A percentile compares a stretch with the other conserved stretches of the same genome.
phyloP scores from a whole-genome alignment of 2,888 invertebrate genomes.

The Lathronympha strigana region DNA sequence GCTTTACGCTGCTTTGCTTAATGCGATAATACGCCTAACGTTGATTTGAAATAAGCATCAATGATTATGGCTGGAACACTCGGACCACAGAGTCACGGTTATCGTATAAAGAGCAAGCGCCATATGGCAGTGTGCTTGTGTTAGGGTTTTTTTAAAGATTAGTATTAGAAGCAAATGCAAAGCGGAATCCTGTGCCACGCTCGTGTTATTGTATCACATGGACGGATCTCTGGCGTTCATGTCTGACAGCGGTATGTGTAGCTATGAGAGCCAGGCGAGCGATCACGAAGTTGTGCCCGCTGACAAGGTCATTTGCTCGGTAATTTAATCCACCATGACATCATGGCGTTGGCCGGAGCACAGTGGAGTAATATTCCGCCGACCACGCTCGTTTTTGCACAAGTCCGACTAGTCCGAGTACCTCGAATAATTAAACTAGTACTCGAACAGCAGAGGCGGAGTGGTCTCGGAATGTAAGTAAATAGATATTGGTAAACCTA shows the following conservation, averaged over 20 bases:
- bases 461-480: constrained; percentile 13
- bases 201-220: not conserved
- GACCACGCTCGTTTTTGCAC: constrained; percentile 67
- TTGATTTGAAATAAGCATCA: too few relatives aligned
- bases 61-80: too few relatives aligned
- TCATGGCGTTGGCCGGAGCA: constrained; percentile 65
- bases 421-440: constrained; percentile 46
- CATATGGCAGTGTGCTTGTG: too few relatives aligned
- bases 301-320: constrained; percentile 73
- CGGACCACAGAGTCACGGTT: too few relatives aligned
- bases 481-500: not conserved
- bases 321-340: constrained; percentile 81
- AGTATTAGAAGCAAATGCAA: too few relatives aligned
- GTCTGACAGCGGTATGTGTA: not conserved
- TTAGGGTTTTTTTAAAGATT: too few relatives aligned
- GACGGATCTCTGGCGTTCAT: not conserved
- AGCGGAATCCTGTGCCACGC: not conserved
- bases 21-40: too few relatives aligned
- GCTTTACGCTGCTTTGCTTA: too few relatives aligned
- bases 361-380: constrained; percentile 67
- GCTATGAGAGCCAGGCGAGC: constrained; percentile 30
- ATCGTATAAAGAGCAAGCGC: too few relatives aligned
- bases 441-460: constrained; percentile 18
- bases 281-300: constrained; percentile 48
- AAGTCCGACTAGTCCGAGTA: constrained; percentile 51